Conservation (phyloP, 2,113 vertebrate genomes). For the Tapirus terrestris region DNA sequence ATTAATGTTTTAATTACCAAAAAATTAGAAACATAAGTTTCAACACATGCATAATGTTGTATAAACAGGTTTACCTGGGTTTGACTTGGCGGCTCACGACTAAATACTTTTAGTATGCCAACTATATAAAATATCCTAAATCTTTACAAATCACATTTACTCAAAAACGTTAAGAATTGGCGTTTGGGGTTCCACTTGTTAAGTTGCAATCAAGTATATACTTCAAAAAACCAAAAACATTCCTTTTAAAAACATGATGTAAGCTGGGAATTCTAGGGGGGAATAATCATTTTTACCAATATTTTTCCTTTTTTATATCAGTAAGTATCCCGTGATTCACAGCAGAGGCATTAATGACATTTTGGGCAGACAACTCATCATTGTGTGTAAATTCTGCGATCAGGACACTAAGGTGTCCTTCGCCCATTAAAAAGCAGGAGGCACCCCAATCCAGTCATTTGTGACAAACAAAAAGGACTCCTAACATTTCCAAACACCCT, state of each 20-base stretch:
- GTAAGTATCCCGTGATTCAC: not conserved
- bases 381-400: not conserved
- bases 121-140: conserved; percentile 45
- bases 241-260: not conserved
- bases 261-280: not conserved
- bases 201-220: conserved; percentile 2
- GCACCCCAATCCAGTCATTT: not conserved
- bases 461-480: conserved; percentile 15
- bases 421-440: not conserved
- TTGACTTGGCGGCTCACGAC: conserved; percentile 19
- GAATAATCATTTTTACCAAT: not conserved
- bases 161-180: conserved; percentile 32
- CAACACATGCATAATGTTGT: not conserved
- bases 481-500: conserved; percentile 20
- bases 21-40: not conserved
- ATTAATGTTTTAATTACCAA: conserved; percentile 11
- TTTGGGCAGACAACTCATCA: not conserved
- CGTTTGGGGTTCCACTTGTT: conserved; percentile 23
- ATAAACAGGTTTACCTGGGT: not conserved
- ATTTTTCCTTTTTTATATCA: not conserved
- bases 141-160: conserved; percentile 58
- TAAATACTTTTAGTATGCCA: conserved; percentile 43
- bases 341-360: not conserved
- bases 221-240: not conserved
- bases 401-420: not conserved